Percentiles rank a stretch among this genome's conserved stretches.
Conservation (phyloP, 2,797 vertebrate genomes). For the Pteropus rufus region DNA sequence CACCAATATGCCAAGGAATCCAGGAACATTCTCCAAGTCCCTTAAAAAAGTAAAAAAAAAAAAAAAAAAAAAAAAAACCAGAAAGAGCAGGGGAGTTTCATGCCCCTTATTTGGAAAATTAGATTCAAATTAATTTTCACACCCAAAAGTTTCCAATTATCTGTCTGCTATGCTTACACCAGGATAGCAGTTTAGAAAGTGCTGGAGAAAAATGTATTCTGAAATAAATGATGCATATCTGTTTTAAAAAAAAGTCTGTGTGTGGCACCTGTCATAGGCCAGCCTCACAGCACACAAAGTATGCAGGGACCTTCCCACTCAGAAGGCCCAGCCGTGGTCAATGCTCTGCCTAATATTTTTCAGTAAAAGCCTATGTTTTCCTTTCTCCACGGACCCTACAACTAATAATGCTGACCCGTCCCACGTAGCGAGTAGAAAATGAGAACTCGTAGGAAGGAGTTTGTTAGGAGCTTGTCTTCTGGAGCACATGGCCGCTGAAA, state of each 20-base stretch:
- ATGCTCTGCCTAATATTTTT: neutral
- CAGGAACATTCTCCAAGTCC: neutral
- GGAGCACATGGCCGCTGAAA: rapidly evolving
- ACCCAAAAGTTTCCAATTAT: neutral
- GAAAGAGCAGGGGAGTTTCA: constrained; percentile 37
- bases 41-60: neutral
- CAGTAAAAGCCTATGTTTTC: neutral
- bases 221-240: constrained; percentile 22
- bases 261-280: neutral
- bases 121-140: neutral
- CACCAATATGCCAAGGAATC: neutral
- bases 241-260: neutral
- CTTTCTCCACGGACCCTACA: neutral
- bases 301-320: rapidly evolving
- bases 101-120: constrained; percentile 48
- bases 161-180: neutral
- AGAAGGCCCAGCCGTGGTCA: too few relatives aligned
- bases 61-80: neutral
- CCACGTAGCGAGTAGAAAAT: neutral
- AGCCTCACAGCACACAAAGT: rapidly evolving
- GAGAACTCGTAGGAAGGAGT: neutral
- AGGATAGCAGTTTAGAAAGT: constrained; percentile 53
- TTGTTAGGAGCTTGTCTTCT: neutral
- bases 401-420: neutral
- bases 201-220: neutral